phyloP scores from a whole-genome alignment of 2,797 vertebrate genomes.

The Leuciscus waleckii region DNA sequence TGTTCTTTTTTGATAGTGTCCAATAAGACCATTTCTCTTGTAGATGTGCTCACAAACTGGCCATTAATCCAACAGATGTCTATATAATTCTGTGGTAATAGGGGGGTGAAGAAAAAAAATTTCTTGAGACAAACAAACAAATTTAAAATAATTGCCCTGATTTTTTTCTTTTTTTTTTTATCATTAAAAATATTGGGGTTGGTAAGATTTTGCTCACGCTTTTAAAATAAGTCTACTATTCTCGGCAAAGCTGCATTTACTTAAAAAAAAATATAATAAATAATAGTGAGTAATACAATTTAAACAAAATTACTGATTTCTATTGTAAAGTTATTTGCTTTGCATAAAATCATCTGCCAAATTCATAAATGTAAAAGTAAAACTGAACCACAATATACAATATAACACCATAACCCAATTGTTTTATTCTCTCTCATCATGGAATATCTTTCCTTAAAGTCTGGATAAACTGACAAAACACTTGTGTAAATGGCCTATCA shows the following conservation, averaged over 20 bases:
- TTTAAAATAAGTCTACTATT: background rate
- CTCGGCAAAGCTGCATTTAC: background rate
- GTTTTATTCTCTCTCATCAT: background rate
- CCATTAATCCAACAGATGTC: slow-evolving; percentile 6
- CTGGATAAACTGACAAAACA: slow-evolving; percentile 21
- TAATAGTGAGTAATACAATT: too few relatives aligned
- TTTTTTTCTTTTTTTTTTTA: too few relatives aligned
- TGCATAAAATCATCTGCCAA: background rate
- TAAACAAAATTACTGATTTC: too few relatives aligned
- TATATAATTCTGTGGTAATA: slow-evolving; percentile 14
- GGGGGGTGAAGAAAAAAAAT: too few relatives aligned
- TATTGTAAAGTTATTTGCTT: background rate
- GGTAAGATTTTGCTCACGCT: background rate
- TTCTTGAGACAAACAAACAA: too few relatives aligned
- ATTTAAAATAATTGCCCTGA: too few relatives aligned
- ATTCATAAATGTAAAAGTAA: background rate
- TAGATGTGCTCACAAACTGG: background rate
- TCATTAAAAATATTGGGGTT: background rate
- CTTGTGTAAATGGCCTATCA: slow-evolving; percentile 28
- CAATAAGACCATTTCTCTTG: slow-evolving; percentile 1
- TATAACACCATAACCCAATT: background rate
- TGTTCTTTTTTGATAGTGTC: slow-evolving; percentile 31
- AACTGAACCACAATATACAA: background rate
- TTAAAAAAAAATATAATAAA: background rate
- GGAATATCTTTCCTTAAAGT: background rate